Percentiles rank a stretch among this genome's conserved stretches.
Evolutionary conservation across 2,113 vertebrate genomes (phyloP).

Genomic region (Archocentrus centrarchus): DNA sequence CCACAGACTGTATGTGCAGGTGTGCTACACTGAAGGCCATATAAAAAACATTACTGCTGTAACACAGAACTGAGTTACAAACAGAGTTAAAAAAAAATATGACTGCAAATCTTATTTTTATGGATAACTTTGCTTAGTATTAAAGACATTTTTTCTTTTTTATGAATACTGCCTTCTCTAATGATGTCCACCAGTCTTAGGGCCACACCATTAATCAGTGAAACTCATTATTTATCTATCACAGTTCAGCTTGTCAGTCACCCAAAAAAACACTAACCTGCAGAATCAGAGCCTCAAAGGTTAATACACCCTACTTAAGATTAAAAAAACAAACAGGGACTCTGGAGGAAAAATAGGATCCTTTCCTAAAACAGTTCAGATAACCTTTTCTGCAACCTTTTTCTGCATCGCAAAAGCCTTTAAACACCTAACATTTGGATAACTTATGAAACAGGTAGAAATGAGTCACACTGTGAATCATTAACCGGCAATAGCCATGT

Average conservation of each 20-base stretch:
- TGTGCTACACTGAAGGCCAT: background rate
- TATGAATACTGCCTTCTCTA: background rate
- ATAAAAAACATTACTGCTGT: background rate
- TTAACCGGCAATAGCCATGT: slow-evolving; percentile 32
- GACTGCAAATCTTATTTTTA: background rate
- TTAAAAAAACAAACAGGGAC: background rate
- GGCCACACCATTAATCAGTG: background rate
- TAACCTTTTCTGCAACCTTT: background rate
- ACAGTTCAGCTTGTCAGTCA: background rate
- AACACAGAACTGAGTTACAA: background rate
- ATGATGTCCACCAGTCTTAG: background rate
- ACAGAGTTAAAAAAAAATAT: background rate
- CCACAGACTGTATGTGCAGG: slow-evolving; percentile 43
- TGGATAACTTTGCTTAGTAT: background rate
- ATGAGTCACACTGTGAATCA: slow-evolving; percentile 29
- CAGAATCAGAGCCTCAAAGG: background rate
- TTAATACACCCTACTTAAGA: background rate
- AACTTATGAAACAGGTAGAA: background rate
- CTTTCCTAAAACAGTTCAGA: background rate
- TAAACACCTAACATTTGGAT: background rate
- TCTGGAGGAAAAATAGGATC: background rate
- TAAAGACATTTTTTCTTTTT: background rate
- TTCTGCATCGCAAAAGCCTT: background rate
- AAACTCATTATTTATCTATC: background rate
- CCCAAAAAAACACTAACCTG: background rate